Base-by-base conservation (phyloP, 1,140 invertebrate species). In the Drosophila athabasca region DNA sequence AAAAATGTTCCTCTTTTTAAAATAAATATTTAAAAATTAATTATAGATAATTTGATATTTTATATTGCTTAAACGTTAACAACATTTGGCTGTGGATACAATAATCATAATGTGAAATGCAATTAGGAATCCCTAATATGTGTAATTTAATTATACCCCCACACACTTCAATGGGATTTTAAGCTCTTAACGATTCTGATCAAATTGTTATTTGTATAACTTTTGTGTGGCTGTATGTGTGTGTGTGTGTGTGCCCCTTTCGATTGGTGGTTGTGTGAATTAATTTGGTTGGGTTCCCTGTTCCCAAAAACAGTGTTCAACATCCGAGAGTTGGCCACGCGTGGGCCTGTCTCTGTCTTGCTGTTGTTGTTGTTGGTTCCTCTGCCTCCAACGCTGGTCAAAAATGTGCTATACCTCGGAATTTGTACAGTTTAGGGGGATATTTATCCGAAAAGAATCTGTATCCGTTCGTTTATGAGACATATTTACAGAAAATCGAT, bases 241-340 rank as follows among this genome's bases (percentile, higher is more conserved):
- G 62, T 29, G 51, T 24, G 26, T 8, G 11, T 43, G 35, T 29
- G 29, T 43, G n/a, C 17, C 29, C 17, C 43, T 35, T 50, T 51
- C 41, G 44, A 62, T 65, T 53, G 50, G 19, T 46, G 39, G 52
- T 61, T n/a, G n/a, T 50, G n/a, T 50, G 44, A 69, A 58, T 55
- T 53, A 31, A 39, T 19, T 53, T 31, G 1, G 6, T 70, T 60
- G 48, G 9, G 8, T 43, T 58, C 2, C 39, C 62, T 46, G 52
- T 66, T 59, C 65, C 68, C 68, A 50, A 53, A 22, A 57, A 60
- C 35, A 49, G 31, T 45, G 48, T 76, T 80, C 58, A 55, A 54
- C 68, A 73, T 73, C 78, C 62, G 58, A 78, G 61, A 78, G 74
- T 66, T 41, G 76, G 76, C 79, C 79, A 82, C 79, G 62, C 80